Base-by-base conservation (phyloP, 2,888 invertebrate genomes). In the Ormyrus labotus region DNA sequence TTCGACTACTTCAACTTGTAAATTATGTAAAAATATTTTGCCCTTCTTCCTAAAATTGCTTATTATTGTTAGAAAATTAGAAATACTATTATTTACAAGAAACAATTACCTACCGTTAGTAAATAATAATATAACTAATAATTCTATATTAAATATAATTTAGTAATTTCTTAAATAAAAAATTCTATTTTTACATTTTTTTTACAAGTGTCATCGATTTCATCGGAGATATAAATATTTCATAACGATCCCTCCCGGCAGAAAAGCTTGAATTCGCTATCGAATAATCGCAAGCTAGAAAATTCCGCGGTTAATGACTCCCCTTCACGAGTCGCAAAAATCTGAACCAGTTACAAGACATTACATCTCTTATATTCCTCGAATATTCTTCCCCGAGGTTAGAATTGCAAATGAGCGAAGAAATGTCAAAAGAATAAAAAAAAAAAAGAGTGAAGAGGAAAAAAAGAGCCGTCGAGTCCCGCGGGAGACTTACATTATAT, bases 301-400 rank as follows among this genome's bases (percentile, higher is more conserved):
- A 74, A 69, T 73, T 70, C 57, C 61, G 57, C 61, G 61, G 48
- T 13, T 78, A 80, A 78, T 78, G 76, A 75, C 55, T 67, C n/a
- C 68, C 63, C 68, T 60, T 70, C 57, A 34, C 34, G 57, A 77
- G 67, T 68, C 51, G 77, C 79, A 79, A 81, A 81, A 83, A 73
- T 78, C 79, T 82, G 76, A 83, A 81, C 83, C 58, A 83, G 74
- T 83, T 83, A 73, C 81, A 78, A 72, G 79, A 71, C 72, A 79
- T 81, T 79, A 79, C 70, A 74, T 73, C 70, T 48, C 34, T 34
- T 74, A 65, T 79, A 82, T 79, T 81, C 71, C 69, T 50, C 51
- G 63, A 63, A 69, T 61, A 73, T 76, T 73, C 77, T 76, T 70
- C 61, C 34, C 47, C 47, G 55, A 68, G 77, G 2, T 57, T 74